phyloP scores from a whole-genome alignment of 2,888 invertebrate genomes.

The Tipula unca region DNA sequence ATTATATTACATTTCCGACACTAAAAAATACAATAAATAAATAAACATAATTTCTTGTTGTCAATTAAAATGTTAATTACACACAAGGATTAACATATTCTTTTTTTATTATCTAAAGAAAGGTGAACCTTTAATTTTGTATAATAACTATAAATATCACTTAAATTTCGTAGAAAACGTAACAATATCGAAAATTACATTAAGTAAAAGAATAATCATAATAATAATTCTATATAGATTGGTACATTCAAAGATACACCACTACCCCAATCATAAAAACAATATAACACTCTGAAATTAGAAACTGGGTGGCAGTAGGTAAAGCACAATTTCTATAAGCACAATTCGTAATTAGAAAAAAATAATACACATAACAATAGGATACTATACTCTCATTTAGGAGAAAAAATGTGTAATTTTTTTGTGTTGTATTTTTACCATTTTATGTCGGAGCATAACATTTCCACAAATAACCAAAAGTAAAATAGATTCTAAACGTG shows the following conservation, averaged over 20 bases:
- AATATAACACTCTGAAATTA: neutral
- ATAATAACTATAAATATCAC: neutral
- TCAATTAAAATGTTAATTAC: constrained; percentile 8
- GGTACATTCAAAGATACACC: no score
- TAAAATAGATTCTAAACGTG: constrained; percentile 14
- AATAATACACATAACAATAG: neutral
- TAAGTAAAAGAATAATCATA: neutral
- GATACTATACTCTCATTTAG: neutral
- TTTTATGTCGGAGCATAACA: neutral
- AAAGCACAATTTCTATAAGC: no score
- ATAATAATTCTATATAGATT: neutral
- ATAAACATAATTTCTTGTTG: neutral
- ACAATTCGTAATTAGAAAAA: neutral
- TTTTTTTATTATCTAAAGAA: neutral
- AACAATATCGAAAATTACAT: neutral
- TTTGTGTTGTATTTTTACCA: neutral
- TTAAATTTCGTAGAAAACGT: neutral
- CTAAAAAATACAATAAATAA: no score
- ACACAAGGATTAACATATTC: neutral
- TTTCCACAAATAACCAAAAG: neutral
- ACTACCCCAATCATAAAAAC: neutral
- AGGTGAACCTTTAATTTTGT: neutral
- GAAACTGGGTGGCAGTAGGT: neutral
- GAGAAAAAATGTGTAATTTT: neutral
- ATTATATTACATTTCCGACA: neutral